A percentile compares a stretch with the other conserved stretches of the same genome.
These are phyloP conservation scores for Parnassius apollo DNA, from an alignment of 2,888 invertebrate species.

Conservation along the genomic window DNA sequence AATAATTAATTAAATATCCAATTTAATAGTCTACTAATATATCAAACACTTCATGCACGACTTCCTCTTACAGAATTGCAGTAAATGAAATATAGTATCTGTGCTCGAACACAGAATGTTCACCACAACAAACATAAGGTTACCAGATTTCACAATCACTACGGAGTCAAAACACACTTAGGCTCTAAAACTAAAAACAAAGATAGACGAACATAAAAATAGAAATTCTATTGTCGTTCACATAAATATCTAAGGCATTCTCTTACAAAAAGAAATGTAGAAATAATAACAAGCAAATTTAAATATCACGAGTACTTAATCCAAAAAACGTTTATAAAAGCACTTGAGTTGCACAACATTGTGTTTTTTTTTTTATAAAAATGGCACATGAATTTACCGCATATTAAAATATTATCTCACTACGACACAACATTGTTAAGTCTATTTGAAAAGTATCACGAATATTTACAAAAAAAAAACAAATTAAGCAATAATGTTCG, in stretches of 20 bases:
- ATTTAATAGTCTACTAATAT: constrained; percentile 4
- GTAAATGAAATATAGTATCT: not conserved
- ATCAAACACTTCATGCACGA: constrained; percentile 21
- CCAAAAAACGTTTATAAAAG: constrained; percentile 39
- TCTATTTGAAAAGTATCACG: constrained; percentile 45
- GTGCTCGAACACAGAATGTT: constrained; percentile 10
- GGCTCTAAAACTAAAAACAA: constrained; percentile 16
- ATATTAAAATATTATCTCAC: constrained; percentile 60
- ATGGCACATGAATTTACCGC: constrained; percentile 68
- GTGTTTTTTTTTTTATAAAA: constrained; percentile 55
- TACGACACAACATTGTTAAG: constrained; percentile 55
- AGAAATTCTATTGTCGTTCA: constrained; percentile 50
- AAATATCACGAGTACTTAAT: constrained; percentile 62
- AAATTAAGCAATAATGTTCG: constrained; percentile 41
- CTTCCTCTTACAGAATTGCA: not conserved
- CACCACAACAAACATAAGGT: constrained; percentile 1
- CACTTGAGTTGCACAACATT: constrained; percentile 68
- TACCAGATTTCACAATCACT: constrained; percentile 23
- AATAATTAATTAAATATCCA: constrained; percentile 5
- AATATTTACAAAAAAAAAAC: constrained; percentile 67
- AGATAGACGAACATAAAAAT: constrained; percentile 30
- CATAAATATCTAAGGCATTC: constrained; percentile 40
- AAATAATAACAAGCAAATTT: constrained; percentile 76
- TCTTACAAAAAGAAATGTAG: constrained; percentile 36
- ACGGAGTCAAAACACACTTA: constrained; percentile 25